phyloP scores from a whole-genome alignment of 1,140 invertebrate genomes.

The Gonioctena quinquepunctata region DNA sequence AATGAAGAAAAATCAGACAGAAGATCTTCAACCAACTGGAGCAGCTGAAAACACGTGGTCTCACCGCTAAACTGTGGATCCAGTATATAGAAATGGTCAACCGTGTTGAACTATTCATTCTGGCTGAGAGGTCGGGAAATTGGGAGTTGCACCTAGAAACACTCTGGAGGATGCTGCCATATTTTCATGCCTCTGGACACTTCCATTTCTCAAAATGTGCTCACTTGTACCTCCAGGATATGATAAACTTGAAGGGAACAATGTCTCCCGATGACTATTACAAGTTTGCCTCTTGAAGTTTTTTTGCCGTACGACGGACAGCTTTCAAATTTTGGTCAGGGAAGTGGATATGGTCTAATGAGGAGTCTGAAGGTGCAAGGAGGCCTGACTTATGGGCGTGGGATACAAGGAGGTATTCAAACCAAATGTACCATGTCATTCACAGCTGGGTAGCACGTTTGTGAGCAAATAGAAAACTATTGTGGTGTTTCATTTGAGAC shows the following conservation, averaged over 20 bases:
- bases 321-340: too few species aligned
- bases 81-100: conserved; percentile 9
- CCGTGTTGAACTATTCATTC: background rate
- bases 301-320: too few species aligned
- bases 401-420: too few species aligned
- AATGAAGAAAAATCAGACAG: background rate
- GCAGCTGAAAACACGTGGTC: background rate
- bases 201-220: conserved; percentile 9
- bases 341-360: too few species aligned
- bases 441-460: conserved; percentile 14
- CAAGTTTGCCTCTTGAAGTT: too few species aligned
- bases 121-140: conserved; percentile 9
- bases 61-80: conserved; percentile 2
- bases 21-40: background rate
- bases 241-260: too few species aligned
- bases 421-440: conserved; percentile 14
- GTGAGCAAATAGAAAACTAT: conserved; percentile 29
- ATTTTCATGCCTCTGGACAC: conserved; percentile 5
- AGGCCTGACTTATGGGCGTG: too few species aligned
- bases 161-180: conserved; percentile 10
- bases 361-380: too few species aligned
- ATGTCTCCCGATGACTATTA: too few species aligned
- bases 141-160: background rate
- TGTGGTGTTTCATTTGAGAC: conserved; percentile 24
- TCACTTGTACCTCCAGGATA: background rate